Evolutionary conservation across 2,797 vertebrate species (phyloP), one percentile per base, ranked within the genome.

Genomic region (Cichlasoma orientale): DNA sequence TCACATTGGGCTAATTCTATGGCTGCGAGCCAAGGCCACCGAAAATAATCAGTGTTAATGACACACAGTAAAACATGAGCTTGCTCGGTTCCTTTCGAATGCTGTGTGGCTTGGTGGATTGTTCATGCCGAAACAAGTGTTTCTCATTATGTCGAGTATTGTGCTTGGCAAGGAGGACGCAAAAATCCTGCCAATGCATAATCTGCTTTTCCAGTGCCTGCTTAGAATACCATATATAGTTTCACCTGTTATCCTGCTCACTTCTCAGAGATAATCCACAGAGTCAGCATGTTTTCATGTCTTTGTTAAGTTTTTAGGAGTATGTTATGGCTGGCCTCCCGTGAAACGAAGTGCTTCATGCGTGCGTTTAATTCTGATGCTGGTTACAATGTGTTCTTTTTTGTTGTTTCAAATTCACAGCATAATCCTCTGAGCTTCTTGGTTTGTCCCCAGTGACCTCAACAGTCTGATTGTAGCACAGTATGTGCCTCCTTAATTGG

Each of bases 131-230:
- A 91, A 91, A 91, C 92, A 92, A 91, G 88, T 94, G 93, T 94
- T 94, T 95, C 92, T 93, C 88, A 92, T 95, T 93, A 93, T 90
- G 87, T 83, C 16, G 82, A 94, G 88, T 95, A 93, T 94, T 95
- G 90, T 92, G 83, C 86, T 94, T 95, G 94, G 94, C 93, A 91
- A 61, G 38, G 56, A 82, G 72, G 63, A 71, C 5, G 2, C 54
- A 19, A 44, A 83, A 78, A 85, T 56, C 86, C 86, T 92, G 92
- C 94, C 94, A 94, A 82, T 83, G 78, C 84, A 86, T 91, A 93
- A 92, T 92, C 90, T 89, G 87, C 89, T 93, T 88, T 68, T 92
- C 92, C 91, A 93, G n/a, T 79, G 91, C 91, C 86, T 90, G 91
- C 89, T 92, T 91, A 87, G 88, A 93, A 92, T 92, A 90, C 91